phyloP scores from a whole-genome alignment of 2,888 invertebrate genomes.

The Eretmocerus hayati region DNA sequence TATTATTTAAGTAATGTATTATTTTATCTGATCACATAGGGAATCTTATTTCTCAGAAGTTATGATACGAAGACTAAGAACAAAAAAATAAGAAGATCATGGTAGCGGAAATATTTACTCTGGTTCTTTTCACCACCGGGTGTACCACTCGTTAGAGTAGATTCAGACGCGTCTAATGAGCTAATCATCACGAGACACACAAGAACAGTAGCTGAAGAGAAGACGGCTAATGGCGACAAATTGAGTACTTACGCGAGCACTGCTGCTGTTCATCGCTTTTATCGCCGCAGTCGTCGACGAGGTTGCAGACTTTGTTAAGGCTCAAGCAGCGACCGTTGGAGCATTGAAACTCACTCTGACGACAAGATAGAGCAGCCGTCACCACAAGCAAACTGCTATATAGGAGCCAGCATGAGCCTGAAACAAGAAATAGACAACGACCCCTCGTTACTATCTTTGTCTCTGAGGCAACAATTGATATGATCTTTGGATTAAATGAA shows the following conservation, averaged over 20 bases:
- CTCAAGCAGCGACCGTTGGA: slow-evolving; percentile 57
- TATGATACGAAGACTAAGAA: no score
- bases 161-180: neutral
- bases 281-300: slow-evolving; percentile 70
- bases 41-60: no score
- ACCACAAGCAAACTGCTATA: slow-evolving; percentile 31
- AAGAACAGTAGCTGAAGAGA: neutral
- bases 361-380: slow-evolving; percentile 38
- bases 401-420: slow-evolving; percentile 40
- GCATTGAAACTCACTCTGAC: slow-evolving; percentile 53
- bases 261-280: slow-evolving; percentile 68
- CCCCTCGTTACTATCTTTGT: neutral
- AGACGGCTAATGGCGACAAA: no score
- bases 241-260: slow-evolving; percentile 66
- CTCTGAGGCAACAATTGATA: neutral
- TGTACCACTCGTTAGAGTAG: neutral
- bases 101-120: neutral
- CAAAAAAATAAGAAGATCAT: no score
- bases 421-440: slow-evolving; percentile 22
- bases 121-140: neutral
- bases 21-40: no score
- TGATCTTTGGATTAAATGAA: no score
- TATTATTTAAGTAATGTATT: no score
- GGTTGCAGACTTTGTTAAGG: slow-evolving; percentile 70
- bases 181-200: neutral